Conservation (phyloP, 2,888 invertebrate species). For the Cryptophagus acutangulus region DNA sequence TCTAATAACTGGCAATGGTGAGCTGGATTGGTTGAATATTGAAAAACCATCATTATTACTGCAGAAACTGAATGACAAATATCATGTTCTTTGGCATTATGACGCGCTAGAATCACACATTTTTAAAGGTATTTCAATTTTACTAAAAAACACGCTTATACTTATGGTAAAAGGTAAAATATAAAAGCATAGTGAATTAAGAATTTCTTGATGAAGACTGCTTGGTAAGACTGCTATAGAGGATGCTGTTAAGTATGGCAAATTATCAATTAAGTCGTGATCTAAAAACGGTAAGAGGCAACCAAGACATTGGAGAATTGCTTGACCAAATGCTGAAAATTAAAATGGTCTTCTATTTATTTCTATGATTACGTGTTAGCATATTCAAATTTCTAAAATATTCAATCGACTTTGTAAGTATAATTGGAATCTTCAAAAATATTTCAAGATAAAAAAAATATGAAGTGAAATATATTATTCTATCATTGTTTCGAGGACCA, state of each 20-base stretch:
- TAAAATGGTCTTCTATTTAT: slow-evolving; percentile 5
- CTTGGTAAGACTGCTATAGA: slow-evolving; percentile 89
- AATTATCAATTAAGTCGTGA: slow-evolving; percentile 90
- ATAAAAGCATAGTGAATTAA: slow-evolving; percentile 92
- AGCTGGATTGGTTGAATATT: slow-evolving; percentile 90
- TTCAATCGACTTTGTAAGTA: no score
- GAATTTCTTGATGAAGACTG: slow-evolving; percentile 87
- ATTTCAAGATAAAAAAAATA: slow-evolving; percentile 3
- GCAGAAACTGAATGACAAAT: slow-evolving; percentile 85
- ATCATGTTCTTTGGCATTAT: slow-evolving; percentile 63
- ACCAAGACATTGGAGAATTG: slow-evolving; percentile 87
- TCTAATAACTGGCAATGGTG: slow-evolving; percentile 96
- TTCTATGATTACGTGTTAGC: no score
- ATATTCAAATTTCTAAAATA: no score
- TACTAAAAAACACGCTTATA: no score
- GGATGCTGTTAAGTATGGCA: slow-evolving; percentile 91
- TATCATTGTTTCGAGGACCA: no score
- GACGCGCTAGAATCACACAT: slow-evolving; percentile 47
- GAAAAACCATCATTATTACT: slow-evolving; percentile 96
- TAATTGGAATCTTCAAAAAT: not conserved
- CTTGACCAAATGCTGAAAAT: slow-evolving; percentile 84
- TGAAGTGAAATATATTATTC: slow-evolving; percentile 2
- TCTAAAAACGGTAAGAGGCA: slow-evolving; percentile 95
- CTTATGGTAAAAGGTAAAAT: slow-evolving; percentile 94
- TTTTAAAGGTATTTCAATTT: slow-evolving; percentile 4